phyloP scores from a whole-genome alignment of 2,888 invertebrate genomes.

The Sialis fuliginosa region DNA sequence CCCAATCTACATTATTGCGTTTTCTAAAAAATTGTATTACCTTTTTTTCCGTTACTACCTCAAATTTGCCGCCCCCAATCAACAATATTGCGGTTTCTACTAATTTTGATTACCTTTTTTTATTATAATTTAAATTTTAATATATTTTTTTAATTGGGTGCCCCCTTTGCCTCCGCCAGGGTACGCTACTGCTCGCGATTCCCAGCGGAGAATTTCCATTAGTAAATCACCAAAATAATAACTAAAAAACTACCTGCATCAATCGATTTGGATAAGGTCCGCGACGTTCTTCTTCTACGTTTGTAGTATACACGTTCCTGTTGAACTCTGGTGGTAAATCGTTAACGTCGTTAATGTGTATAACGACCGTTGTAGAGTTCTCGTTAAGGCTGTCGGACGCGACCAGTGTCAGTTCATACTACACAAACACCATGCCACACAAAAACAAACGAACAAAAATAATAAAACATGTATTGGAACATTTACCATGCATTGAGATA shows the following conservation, averaged over 20 bases:
- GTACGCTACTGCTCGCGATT: too few relatives aligned
- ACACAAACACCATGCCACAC: constrained; percentile 28
- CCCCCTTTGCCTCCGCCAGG: too few relatives aligned
- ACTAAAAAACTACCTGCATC: constrained; percentile 42
- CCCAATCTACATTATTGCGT: too few relatives aligned
- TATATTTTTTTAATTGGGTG: too few relatives aligned
- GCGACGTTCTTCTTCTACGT: constrained; percentile 56
- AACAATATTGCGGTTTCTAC: too few relatives aligned
- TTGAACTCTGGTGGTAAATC: constrained; percentile 75
- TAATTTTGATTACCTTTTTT: too few relatives aligned
- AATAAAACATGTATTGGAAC: constrained; percentile 7
- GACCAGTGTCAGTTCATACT: constrained; percentile 78
- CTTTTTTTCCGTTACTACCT: too few relatives aligned
- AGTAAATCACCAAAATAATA: constrained; percentile 20
- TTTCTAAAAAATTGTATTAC: too few relatives aligned
- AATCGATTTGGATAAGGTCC: constrained; percentile 52
- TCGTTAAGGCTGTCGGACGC: constrained; percentile 83
- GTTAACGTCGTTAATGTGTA: constrained; percentile 73
- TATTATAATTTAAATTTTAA: too few relatives aligned
- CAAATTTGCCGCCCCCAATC: too few relatives aligned
- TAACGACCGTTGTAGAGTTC: constrained; percentile 66
- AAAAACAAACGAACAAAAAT: constrained; percentile 12
- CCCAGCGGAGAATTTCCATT: constrained; percentile 1
- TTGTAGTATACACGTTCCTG: constrained; percentile 48
- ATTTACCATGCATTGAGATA: neutral